Percentiles rank a stretch among this genome's conserved stretches.
Conservation (phyloP, 2,888 invertebrate species). For the Netelia virgata region DNA sequence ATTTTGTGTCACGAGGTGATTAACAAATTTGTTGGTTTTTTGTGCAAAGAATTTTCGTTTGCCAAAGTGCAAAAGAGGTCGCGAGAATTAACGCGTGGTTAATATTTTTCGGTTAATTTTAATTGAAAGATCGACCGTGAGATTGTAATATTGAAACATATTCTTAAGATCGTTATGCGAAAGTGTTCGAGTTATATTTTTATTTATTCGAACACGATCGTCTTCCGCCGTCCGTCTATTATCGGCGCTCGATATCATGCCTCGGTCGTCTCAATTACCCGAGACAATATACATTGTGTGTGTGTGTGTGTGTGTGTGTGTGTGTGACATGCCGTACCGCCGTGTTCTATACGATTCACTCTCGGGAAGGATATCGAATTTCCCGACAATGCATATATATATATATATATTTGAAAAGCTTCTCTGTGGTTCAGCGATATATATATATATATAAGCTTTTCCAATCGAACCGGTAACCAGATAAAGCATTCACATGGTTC, state of each 20-base stretch:
- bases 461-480: slow-evolving; percentile 11
- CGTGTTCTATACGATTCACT: slow-evolving; percentile 10
- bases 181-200: slow-evolving; percentile 30
- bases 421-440: too few relatives aligned
- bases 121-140: too few relatives aligned
- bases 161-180: not conserved
- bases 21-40: too few relatives aligned
- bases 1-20: too few relatives aligned
- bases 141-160: too few relatives aligned
- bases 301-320: not conserved
- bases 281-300: not conserved
- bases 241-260: slow-evolving; percentile 19
- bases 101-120: too few relatives aligned
- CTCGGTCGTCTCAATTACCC: slow-evolving; percentile 56
- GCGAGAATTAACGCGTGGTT: too few relatives aligned
- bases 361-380: slow-evolving; percentile 49
- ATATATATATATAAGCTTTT: not conserved
- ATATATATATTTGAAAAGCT: too few relatives aligned
- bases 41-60: too few relatives aligned
- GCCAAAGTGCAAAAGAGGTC: too few relatives aligned
- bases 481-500: not conserved
- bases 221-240: slow-evolving; percentile 35
- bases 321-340: not conserved
- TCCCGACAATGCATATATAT: slow-evolving; percentile 3
- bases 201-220: slow-evolving; percentile 40